Percentiles rank a stretch among this genome's conserved stretches.
Conservation (phyloP, 2,888 invertebrate genomes). For the Baccha elongata region DNA sequence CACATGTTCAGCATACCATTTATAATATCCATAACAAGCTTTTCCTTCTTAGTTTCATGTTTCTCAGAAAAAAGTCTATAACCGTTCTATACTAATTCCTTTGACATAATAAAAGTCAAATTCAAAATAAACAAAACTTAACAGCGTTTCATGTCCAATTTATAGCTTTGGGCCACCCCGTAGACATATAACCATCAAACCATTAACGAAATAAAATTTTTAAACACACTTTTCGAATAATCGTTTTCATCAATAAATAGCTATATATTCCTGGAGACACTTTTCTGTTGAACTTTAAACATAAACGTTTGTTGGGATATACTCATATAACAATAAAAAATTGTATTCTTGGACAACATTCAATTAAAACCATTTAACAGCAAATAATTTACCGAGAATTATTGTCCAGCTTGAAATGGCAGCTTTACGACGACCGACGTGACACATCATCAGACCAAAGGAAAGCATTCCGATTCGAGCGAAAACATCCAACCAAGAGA, state of each 20-base stretch:
- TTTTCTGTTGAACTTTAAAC: conserved; percentile 10
- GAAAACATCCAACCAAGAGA: conserved; percentile 6
- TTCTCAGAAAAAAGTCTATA: conserved; percentile 1
- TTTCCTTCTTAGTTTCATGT: conserved; percentile 14
- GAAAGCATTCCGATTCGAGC: background rate
- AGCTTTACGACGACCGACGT: conserved; percentile 71
- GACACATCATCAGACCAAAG: conserved; percentile 63
- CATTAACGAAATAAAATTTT: conserved; percentile 49
- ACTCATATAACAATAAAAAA: no score
- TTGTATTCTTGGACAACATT: conserved; percentile 65
- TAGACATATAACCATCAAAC: conserved; percentile 45
- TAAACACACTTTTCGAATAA: conserved; percentile 50
- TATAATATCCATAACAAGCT: conserved; percentile 9
- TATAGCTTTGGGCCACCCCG: conserved; percentile 59
- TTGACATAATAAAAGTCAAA: conserved; percentile 36
- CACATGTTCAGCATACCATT: conserved; percentile 14
- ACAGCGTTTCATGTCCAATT: conserved; percentile 32
- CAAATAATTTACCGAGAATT: conserved; percentile 72
- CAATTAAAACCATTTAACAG: conserved; percentile 74
- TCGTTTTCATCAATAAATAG: conserved; percentile 38
- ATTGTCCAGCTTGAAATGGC: conserved; percentile 69
- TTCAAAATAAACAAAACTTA: conserved; percentile 14
- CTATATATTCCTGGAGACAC: conserved; percentile 51
- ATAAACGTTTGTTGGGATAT: conserved; percentile 2
- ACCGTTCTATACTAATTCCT: conserved; percentile 34